phyloP scores from a whole-genome alignment of 2,888 invertebrate species.

The Lasius platythorax region DNA sequence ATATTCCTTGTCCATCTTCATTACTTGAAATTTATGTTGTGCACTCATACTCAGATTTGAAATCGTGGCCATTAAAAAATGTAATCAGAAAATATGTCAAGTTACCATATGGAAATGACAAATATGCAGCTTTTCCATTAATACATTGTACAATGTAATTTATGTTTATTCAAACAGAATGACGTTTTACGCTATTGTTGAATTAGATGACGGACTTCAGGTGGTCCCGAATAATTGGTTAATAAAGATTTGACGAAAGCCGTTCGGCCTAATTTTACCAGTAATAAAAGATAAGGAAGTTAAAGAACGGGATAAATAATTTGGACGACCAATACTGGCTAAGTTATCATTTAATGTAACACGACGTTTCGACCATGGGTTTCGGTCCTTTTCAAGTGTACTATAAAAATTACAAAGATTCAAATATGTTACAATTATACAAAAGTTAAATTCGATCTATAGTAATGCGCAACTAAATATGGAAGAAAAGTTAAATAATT shows the following conservation, averaged over 20 bases:
- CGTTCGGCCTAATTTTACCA: background rate
- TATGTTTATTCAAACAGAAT: background rate
- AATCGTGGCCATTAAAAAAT: conserved; percentile 18
- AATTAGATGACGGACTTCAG: background rate
- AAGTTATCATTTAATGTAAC: no score
- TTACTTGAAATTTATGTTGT: background rate
- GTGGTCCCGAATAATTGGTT: background rate
- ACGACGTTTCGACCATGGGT: no score
- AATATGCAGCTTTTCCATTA: background rate
- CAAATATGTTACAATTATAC: no score
- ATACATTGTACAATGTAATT: background rate
- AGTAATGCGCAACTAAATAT: no score
- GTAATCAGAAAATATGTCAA: background rate
- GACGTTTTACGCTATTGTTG: background rate
- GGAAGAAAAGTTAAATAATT: no score
- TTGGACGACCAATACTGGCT: no score
- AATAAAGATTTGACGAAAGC: background rate
- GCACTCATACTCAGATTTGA: background rate
- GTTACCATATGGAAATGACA: background rate
- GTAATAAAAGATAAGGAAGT: background rate
- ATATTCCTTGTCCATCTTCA: background rate
- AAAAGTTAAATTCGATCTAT: no score
- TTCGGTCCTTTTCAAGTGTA: no score
- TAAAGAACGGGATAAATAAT: no score
- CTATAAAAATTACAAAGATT: no score